Base-by-base conservation (phyloP, 2,797 vertebrate species). In the Microchirus variegatus region DNA sequence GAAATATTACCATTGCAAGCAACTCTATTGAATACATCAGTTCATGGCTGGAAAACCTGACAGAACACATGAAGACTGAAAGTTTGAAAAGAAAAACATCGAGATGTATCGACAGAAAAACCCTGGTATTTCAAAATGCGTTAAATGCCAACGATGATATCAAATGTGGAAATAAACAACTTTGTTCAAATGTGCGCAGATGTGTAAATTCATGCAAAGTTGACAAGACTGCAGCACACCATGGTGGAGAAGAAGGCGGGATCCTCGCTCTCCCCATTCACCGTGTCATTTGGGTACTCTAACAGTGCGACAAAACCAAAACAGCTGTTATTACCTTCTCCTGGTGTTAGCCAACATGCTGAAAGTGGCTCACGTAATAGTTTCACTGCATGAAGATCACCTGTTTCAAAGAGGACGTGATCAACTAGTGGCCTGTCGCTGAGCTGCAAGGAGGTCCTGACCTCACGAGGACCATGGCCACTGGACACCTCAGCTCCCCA, bases 401-500 rank as follows among this genome's bases (percentile, higher is more conserved):
- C 81, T 22, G 63, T 86, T 65, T 92, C 78, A 65, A 91, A 90
- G 62, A 50, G 67, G 59, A 93, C 65, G 19, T 96, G 96, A 70
- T 97, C 94, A 63, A 94, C 90, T 37, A 93, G 90, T 3, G 93
- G 82, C 58, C 62, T 90, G 74, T 93, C 90, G 49, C 94, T 96
- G 64, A 98, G 87, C 78, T 95, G 94, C 87, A 95, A 92, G 0
- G 82, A 77, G 0, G 97, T 99, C 80, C 89, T 95, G 58, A 96
- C 92, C 75, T 95, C 95, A 71, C 92, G 93, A 18, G 80, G 77
- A 18, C 95, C 90, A 0, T 94, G 94, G 19, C 95, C 94, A 69
- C 95, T 95, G 16, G 87, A 93, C 56, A 98, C 88, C 60, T 98
- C 96, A 17, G 94, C 92, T 52, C 91, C 93, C 97, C 97, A 99